These are phyloP conservation scores for Catharus minimus DNA, from an alignment of 2,113 vertebrate genomes.

Conservation along the genomic window DNA sequence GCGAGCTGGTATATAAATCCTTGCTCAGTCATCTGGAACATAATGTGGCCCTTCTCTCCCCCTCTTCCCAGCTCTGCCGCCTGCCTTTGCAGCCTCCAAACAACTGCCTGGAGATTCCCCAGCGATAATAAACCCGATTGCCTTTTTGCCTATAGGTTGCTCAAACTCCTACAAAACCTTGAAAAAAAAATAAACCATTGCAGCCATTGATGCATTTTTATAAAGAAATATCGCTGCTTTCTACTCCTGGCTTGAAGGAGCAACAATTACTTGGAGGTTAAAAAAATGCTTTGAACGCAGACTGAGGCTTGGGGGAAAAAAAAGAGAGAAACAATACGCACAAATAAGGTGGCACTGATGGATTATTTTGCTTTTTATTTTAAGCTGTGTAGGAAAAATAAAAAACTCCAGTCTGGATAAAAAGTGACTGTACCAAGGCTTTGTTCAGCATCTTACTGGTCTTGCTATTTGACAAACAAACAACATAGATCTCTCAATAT, in stretches of 20 bases:
- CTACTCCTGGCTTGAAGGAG: constrained; percentile 14
- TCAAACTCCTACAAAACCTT: constrained; percentile 65
- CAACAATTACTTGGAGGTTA: constrained; percentile 16
- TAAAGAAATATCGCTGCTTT: constrained; percentile 26
- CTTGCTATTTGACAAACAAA: neutral
- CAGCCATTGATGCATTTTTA: constrained; percentile 46
- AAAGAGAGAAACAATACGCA: neutral
- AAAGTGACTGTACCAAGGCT: constrained; percentile 30
- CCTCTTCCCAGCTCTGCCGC: constrained; percentile 69
- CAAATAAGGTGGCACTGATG: constrained; percentile 7
- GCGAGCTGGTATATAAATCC: constrained; percentile 78
- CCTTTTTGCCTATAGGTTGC: constrained; percentile 85
- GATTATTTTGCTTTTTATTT: constrained; percentile 21
- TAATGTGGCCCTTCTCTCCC: constrained; percentile 73
- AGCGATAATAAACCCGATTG: constrained; percentile 85
- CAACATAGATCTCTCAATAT: neutral
- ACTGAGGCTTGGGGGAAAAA: neutral
- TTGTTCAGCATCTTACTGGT: neutral
- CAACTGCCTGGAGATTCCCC: constrained; percentile 80
- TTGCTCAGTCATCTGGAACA: constrained; percentile 81
- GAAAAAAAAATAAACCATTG: neutral
- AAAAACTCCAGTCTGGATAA: neutral
- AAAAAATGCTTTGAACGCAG: neutral
- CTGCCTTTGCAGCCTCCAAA: constrained; percentile 79
- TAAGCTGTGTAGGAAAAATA: neutral